Evolutionary conservation across 2,113 vertebrate species (phyloP).

Genomic region (Acrocephalus kingi): DNA sequence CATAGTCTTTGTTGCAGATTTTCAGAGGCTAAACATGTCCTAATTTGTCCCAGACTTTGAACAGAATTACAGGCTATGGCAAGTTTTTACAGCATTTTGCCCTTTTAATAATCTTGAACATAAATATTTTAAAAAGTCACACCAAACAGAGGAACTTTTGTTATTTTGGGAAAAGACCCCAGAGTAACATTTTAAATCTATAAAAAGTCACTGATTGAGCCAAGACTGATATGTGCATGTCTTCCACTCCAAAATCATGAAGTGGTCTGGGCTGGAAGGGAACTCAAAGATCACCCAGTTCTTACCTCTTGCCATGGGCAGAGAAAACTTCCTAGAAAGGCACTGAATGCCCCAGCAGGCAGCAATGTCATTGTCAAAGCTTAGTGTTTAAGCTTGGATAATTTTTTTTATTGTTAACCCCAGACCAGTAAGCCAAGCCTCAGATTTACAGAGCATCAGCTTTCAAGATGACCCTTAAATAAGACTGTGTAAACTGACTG

Average conservation of each 20-base stretch:
- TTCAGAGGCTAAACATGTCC: not conserved
- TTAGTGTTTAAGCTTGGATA: not conserved
- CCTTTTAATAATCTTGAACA: not conserved
- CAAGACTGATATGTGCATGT: not conserved
- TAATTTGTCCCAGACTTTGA: not conserved
- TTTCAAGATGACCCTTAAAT: not conserved
- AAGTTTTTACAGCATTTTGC: not conserved
- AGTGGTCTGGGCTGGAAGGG: not conserved
- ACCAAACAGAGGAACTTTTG: not conserved
- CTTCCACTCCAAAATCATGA: not conserved
- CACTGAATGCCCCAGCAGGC: not conserved
- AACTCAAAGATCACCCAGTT: no score
- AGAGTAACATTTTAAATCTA: not conserved
- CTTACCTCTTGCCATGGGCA: not conserved
- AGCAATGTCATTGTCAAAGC: not conserved
- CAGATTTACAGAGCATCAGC: not conserved
- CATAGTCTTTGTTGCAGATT: not conserved
- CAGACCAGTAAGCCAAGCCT: not conserved
- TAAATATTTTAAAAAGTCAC: not conserved
- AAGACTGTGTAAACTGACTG: not conserved
- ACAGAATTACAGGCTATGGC: not conserved
- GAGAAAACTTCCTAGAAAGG: not conserved
- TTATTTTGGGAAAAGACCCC: not conserved
- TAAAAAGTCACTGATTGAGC: not conserved
- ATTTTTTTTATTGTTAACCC: not conserved